Evolutionary conservation across 1,140 invertebrate genomes (phyloP).

Genomic region (Panagrolaimus sp.): DNA sequence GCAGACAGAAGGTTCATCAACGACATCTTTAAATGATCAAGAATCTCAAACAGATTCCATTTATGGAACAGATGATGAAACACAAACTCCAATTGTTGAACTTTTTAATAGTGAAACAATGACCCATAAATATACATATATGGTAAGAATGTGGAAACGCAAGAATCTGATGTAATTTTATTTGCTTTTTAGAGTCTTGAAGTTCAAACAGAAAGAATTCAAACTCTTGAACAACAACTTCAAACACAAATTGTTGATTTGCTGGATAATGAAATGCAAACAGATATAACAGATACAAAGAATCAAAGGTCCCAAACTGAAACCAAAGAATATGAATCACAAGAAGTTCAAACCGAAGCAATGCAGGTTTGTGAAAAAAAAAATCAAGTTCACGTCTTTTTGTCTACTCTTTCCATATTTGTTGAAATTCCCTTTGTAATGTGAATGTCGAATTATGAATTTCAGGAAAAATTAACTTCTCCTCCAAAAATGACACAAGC

Average conservation of each 20-base stretch:
- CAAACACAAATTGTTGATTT: constrained; percentile 52
- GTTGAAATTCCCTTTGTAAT: background rate
- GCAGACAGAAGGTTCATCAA: constrained; percentile 24
- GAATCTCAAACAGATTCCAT: constrained; percentile 20
- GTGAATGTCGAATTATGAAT: background rate
- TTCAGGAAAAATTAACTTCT: background rate
- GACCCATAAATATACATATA: constrained; percentile 19
- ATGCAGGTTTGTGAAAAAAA: constrained; percentile 9
- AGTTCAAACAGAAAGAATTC: constrained; percentile 26
- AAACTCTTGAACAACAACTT: constrained; percentile 43
- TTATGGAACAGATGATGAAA: constrained; percentile 21
- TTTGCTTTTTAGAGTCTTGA: constrained; percentile 17
- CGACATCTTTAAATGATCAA: constrained; percentile 14
- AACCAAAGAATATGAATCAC: background rate
- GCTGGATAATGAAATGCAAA: constrained; percentile 50
- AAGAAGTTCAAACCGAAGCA: constrained; percentile 3
- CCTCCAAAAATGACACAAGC: background rate
- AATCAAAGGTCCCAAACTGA: constrained; percentile 52
- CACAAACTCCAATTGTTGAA: constrained; percentile 26
- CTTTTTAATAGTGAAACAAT: constrained; percentile 28
- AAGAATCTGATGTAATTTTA: background rate
- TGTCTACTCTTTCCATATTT: background rate
- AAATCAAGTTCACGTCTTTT: background rate
- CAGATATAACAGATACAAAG: constrained; percentile 47
- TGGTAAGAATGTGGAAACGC: constrained; percentile 1